Percentiles rank a stretch among this genome's conserved stretches.
These are phyloP conservation scores for Hippocampus zosterae DNA, from an alignment of 2,113 vertebrate species.

Conservation along the genomic window DNA sequence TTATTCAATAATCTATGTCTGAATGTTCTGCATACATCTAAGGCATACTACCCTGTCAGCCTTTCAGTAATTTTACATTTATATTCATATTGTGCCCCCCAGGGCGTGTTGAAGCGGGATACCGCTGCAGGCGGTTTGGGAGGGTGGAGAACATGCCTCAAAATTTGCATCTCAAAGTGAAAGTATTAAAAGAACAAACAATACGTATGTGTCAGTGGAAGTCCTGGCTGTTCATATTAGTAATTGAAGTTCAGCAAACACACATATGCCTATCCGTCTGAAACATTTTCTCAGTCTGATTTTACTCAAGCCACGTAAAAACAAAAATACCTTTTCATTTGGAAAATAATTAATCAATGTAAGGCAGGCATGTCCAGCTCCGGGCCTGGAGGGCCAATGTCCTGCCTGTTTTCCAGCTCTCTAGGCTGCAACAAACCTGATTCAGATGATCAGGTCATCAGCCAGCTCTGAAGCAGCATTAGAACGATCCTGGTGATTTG, in stretches of 20 bases:
- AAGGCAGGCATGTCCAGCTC: too few species aligned
- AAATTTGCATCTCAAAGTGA: constrained; percentile 52
- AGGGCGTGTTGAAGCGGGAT: constrained; percentile 52
- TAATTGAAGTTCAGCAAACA: neutral
- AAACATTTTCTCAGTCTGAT: too few species aligned
- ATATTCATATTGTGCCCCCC: constrained; percentile 40
- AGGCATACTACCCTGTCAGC: constrained; percentile 21
- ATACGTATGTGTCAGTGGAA: constrained; percentile 15
- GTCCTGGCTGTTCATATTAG: constrained; percentile 15
- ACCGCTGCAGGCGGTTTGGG: constrained; percentile 32
- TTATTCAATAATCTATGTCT: constrained; percentile 30
- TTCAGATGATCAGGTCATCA: too few species aligned
- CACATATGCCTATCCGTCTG: neutral
- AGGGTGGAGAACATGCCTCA: constrained; percentile 26
- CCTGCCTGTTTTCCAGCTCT: too few species aligned
- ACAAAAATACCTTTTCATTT: too few species aligned
- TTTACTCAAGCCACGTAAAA: too few species aligned
- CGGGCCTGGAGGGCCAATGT: too few species aligned
- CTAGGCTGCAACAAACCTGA: too few species aligned
- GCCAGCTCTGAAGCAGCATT: too few species aligned
- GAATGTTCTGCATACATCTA: constrained; percentile 47
- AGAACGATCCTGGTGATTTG: too few species aligned
- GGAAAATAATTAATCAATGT: too few species aligned
- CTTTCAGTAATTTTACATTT: constrained; percentile 54
- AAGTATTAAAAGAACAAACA: constrained; percentile 38